Percentiles rank a stretch among this genome's conserved stretches.
These are phyloP conservation scores for Phymorhynchus buccinoides DNA, from an alignment of 1,140 invertebrate species.

Conservation along the genomic window DNA sequence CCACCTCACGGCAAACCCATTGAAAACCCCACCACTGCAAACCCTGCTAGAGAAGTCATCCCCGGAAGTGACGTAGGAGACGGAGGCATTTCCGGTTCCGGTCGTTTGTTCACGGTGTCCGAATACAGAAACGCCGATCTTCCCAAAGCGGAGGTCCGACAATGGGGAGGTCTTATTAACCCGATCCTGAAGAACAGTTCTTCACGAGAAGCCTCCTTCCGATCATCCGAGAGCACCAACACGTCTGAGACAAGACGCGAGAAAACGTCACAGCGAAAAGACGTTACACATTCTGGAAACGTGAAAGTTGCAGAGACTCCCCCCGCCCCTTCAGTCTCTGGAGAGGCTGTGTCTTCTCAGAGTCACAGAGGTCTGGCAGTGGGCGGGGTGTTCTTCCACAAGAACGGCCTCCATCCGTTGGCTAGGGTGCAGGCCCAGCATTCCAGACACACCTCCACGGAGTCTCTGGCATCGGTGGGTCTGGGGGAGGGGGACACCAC, in stretches of 20 bases:
- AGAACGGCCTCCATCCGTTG: slow-evolving; percentile 18
- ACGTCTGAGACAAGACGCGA: neutral
- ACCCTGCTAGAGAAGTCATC: too few relatives aligned
- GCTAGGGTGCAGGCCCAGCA: neutral
- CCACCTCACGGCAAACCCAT: too few relatives aligned
- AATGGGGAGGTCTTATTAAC: neutral
- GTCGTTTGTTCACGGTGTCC: slow-evolving; percentile 21
- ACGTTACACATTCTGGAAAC: too few relatives aligned
- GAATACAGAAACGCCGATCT: neutral
- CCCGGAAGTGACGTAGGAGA: neutral
- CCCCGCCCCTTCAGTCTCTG: too few relatives aligned
- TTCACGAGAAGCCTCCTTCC: slow-evolving; percentile 1
- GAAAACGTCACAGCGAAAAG: too few relatives aligned
- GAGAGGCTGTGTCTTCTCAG: too few relatives aligned
- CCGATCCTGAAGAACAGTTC: slow-evolving; percentile 23
- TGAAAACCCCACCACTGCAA: neutral
- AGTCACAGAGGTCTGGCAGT: too few relatives aligned
- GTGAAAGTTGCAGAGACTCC: too few relatives aligned
- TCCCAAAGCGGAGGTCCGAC: neutral
- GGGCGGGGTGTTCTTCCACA: neutral
- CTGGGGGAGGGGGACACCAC: neutral
- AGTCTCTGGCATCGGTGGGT: neutral
- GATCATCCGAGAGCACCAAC: slow-evolving; percentile 14
- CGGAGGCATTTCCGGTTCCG: neutral
- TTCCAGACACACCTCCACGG: neutral